A percentile compares a stretch with the other conserved stretches of the same genome.
Evolutionary conservation across 2,888 invertebrate species (phyloP).

Genomic region (Zootermopsis nevadensis): DNA sequence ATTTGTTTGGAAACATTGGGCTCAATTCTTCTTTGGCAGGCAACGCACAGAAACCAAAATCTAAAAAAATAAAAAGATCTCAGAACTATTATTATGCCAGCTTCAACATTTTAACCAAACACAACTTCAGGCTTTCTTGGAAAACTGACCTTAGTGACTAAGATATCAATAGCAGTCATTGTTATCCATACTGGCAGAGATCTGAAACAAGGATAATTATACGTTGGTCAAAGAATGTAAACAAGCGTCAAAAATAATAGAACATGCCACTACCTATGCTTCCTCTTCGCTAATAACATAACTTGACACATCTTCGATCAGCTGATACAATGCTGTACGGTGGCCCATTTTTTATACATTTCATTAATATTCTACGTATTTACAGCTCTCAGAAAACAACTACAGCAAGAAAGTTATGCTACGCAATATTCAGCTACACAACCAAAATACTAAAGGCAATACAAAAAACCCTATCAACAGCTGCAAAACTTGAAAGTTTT

Average conservation of each 20-base stretch:
- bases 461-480: neutral
- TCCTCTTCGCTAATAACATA: neutral
- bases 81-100: neutral
- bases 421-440: neutral
- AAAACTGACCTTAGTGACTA: constrained; percentile 56
- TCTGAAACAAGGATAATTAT: constrained; percentile 58
- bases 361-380: too few relatives aligned
- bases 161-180: constrained; percentile 56
- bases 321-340: neutral
- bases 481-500: neutral
- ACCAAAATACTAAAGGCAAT: neutral
- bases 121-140: neutral
- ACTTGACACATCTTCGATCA: constrained; percentile 16
- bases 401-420: neutral
- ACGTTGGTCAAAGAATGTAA: neutral
- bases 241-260: neutral
- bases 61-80: constrained; percentile 32
- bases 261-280: neutral
- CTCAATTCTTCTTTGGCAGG: constrained; percentile 69
- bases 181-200: constrained; percentile 65
- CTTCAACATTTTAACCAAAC: neutral
- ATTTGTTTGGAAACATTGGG: constrained; percentile 68
- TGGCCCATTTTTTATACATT: neutral
- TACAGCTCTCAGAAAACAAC: too few relatives aligned
- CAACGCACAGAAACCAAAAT: constrained; percentile 66